Evolutionary conservation across 1,140 invertebrate genomes (phyloP).

Genomic region (Neodiprion fabricii): DNA sequence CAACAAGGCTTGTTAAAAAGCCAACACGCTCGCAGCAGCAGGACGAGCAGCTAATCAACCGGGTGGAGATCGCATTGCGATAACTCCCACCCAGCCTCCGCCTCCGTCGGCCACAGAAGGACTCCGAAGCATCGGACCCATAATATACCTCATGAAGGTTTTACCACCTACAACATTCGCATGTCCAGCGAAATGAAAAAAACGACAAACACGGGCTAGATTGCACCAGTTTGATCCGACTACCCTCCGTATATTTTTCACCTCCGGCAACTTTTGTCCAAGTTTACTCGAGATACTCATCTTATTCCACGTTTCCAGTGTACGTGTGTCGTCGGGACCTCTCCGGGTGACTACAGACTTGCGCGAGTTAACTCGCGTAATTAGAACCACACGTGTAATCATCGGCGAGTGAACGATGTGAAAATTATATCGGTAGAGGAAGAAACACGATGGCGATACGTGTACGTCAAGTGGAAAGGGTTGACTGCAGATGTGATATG

Average conservation of each 20-base stretch:
- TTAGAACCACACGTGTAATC: not conserved
- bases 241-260: not conserved
- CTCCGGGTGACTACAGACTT: not conserved
- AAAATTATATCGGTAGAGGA: not conserved
- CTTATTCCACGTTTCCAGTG: not conserved
- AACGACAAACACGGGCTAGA: not conserved
- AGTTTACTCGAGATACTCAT: not conserved
- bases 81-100: conserved; percentile 1
- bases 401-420: not conserved
- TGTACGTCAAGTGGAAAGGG: not conserved
- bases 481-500: not conserved
- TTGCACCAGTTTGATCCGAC: not conserved
- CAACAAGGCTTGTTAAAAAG: conserved; percentile 16
- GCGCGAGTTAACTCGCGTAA: not conserved
- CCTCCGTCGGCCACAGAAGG: not conserved
- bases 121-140: conserved; percentile 8
- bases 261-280: not conserved
- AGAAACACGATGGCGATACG: not conserved
- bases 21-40: conserved; percentile 13
- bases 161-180: conserved; percentile 3
- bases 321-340: too few species aligned
- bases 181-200: not conserved
- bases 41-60: conserved; percentile 15
- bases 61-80: conserved; percentile 14
- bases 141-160: not conserved